phyloP scores from a whole-genome alignment of 35 echinoderm and acorn worm genomes.

The Lytechinus variegatus region DNA sequence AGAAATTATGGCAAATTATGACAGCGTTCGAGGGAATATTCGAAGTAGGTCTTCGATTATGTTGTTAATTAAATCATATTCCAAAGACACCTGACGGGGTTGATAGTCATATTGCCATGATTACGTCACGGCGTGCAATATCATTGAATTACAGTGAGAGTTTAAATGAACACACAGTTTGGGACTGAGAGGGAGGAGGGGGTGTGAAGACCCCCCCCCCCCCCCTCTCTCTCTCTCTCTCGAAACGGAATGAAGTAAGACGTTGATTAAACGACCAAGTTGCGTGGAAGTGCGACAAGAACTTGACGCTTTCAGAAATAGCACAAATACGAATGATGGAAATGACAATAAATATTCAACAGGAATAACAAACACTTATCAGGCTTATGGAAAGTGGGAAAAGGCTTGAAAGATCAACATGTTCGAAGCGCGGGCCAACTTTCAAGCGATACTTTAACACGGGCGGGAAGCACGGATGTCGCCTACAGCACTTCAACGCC shows the following conservation, averaged over 20 bases:
- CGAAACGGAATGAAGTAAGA: background rate
- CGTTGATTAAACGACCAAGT: background rate
- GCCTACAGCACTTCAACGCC: constrained; percentile 46
- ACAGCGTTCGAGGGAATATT: too few relatives aligned
- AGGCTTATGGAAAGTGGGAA: background rate
- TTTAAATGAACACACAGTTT: too few relatives aligned
- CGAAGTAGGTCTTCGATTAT: too few relatives aligned
- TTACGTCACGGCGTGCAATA: too few relatives aligned
- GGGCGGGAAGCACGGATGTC: constrained; percentile 47
- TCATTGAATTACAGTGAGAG: too few relatives aligned
- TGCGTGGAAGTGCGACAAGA: background rate
- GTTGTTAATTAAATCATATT: too few relatives aligned
- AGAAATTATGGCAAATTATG: too few relatives aligned
- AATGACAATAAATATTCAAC: constrained; percentile 20
- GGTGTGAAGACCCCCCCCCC: too few relatives aligned
- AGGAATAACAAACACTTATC: background rate
- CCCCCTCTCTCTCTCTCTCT: too few relatives aligned
- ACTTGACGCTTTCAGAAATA: constrained; percentile 12
- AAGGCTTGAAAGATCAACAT: constrained; percentile 12
- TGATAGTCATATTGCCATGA: too few relatives aligned
- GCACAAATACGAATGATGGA: constrained; percentile 4
- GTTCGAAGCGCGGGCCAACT: background rate
- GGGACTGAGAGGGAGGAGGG: too few relatives aligned
- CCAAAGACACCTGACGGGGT: too few relatives aligned
- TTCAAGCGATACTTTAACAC: constrained; percentile 12